These are phyloP conservation scores for Macroteleia sp. DNA, from an alignment of 2,888 invertebrate species.

Conservation along the genomic window DNA sequence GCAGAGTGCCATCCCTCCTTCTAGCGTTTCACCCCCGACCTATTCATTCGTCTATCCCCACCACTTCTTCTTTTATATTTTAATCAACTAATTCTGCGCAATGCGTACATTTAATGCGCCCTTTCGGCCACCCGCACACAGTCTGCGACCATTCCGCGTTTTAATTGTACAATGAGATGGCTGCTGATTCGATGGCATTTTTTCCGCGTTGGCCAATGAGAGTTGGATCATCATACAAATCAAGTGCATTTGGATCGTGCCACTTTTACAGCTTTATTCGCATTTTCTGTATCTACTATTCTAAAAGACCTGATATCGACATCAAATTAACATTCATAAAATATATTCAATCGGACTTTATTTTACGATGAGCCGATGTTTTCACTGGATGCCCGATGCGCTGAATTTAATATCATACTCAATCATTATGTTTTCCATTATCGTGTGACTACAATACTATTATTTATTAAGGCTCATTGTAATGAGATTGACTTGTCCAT, in stretches of 20 bases:
- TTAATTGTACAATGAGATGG: constrained; percentile 78
- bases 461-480: constrained; percentile 29
- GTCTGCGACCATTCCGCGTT: constrained; percentile 67
- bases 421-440: constrained; percentile 52
- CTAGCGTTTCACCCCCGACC: constrained; percentile 73
- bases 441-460: constrained; percentile 11
- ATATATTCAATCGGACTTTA: constrained; percentile 60
- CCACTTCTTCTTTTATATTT: constrained; percentile 82
- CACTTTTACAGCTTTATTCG: constrained; percentile 65
- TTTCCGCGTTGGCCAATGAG: constrained; percentile 80
- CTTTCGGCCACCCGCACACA: constrained; percentile 63
- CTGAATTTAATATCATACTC: constrained; percentile 23
- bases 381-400: constrained; percentile 21
- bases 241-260: constrained; percentile 64
- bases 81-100: constrained; percentile 84
- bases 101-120: constrained; percentile 80
- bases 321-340: constrained; percentile 61
- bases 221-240: constrained; percentile 72
- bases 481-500: neutral
- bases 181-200: constrained; percentile 82
- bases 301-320: constrained; percentile 62
- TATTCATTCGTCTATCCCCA: constrained; percentile 68
- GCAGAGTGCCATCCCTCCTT: constrained; percentile 71
- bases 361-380: constrained; percentile 47
- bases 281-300: constrained; percentile 63